Percentiles rank a stretch among this genome's conserved stretches.
Evolutionary conservation across 2,888 invertebrate genomes (phyloP).

Genomic region (Physocephala rufipes): DNA sequence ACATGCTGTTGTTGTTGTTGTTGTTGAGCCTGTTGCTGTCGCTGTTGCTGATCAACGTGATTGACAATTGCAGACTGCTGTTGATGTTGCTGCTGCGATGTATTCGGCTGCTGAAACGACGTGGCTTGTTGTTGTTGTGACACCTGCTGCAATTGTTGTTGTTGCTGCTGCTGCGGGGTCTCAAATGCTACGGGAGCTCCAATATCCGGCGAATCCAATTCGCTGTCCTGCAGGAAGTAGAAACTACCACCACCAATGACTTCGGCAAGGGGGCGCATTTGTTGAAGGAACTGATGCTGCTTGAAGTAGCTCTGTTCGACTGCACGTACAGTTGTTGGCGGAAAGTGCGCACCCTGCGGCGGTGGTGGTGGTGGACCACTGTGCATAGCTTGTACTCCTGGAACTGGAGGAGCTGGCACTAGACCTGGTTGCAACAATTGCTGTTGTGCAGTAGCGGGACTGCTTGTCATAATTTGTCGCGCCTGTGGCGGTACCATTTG

Average conservation of each 20-base stretch:
- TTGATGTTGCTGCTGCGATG: slow-evolving; percentile 45
- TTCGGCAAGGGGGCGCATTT: slow-evolving; percentile 75
- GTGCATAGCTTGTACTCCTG: slow-evolving; percentile 38
- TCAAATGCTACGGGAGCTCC: slow-evolving; percentile 42
- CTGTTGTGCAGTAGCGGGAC: slow-evolving; percentile 35
- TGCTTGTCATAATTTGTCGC: slow-evolving; percentile 29
- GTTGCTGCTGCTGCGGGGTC: slow-evolving; percentile 48
- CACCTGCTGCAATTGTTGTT: slow-evolving; percentile 43
- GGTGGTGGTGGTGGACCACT: slow-evolving; percentile 35
- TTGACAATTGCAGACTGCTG: slow-evolving; percentile 15
- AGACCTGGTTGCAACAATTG: slow-evolving; percentile 35
- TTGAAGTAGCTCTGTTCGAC: slow-evolving; percentile 74
- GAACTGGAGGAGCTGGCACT: slow-evolving; percentile 34
- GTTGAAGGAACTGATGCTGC: slow-evolving; percentile 70
- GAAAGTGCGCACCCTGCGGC: slow-evolving; percentile 58
- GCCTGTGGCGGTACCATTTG: slow-evolving; percentile 45
- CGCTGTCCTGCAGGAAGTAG: slow-evolving; percentile 89
- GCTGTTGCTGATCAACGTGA: slow-evolving; percentile 38
- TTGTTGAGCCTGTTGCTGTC: slow-evolving; percentile 41
- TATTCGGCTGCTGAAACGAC: slow-evolving; percentile 36
- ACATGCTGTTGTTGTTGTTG: slow-evolving; percentile 34
- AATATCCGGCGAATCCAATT: slow-evolving; percentile 78
- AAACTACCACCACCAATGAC: slow-evolving; percentile 81
- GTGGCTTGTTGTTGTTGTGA: slow-evolving; percentile 38
- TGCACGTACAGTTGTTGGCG: slow-evolving; percentile 71